Evolutionary conservation across 2,113 vertebrate species (phyloP).

Genomic region (Neofelis nebulosa): DNA sequence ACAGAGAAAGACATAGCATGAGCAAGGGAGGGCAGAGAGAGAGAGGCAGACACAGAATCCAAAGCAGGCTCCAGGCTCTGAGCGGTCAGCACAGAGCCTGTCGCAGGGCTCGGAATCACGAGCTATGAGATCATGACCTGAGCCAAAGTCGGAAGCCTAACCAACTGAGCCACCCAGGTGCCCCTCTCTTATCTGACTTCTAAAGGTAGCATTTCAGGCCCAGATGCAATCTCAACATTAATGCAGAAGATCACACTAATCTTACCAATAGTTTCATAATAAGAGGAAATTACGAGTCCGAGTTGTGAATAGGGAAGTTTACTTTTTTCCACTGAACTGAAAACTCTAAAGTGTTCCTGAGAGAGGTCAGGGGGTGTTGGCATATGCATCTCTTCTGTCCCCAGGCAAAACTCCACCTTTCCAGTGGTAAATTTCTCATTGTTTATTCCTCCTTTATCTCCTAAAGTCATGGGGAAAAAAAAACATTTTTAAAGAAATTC

Average conservation of each 20-base stretch:
- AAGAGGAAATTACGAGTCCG: slow-evolving; percentile 88
- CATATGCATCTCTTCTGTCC: slow-evolving; percentile 77
- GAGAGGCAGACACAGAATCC: too few relatives aligned
- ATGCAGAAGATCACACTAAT: not conserved
- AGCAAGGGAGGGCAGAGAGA: too few relatives aligned
- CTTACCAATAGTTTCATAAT: slow-evolving; percentile 91
- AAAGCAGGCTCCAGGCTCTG: too few relatives aligned
- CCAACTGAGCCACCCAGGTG: too few relatives aligned
- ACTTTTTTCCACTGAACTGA: slow-evolving; percentile 84
- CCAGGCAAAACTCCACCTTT: slow-evolving; percentile 85
- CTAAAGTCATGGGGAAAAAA: slow-evolving; percentile 63
- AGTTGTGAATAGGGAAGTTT: slow-evolving; percentile 86
- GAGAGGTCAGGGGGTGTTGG: slow-evolving; percentile 86
- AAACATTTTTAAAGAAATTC: not conserved
- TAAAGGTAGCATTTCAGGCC: not conserved
- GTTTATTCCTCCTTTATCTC: slow-evolving; percentile 66
- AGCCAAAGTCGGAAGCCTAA: too few relatives aligned
- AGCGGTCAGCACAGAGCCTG: too few relatives aligned
- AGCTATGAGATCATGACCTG: too few relatives aligned
- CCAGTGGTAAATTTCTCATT: slow-evolving; percentile 34
- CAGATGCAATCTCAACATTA: not conserved
- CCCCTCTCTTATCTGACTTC: too few relatives aligned
- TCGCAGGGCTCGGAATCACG: too few relatives aligned
- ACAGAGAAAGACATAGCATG: too few relatives aligned
- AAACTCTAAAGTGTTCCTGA: slow-evolving; percentile 86